Conservation (phyloP, 2,797 vertebrate genomes). For the Labroides dimidiatus region DNA sequence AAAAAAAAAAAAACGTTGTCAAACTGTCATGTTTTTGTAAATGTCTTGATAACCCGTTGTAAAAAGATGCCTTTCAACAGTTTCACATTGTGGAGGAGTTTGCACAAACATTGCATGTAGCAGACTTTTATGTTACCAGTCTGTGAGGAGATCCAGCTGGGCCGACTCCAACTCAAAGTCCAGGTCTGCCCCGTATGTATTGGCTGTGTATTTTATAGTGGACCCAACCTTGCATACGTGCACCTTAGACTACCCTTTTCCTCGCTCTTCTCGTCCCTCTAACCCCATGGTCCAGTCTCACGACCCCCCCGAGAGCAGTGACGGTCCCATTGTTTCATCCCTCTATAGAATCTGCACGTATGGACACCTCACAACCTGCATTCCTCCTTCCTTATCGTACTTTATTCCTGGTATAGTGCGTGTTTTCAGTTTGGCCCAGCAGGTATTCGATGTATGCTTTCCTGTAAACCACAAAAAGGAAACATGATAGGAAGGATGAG, state of each 20-base stretch:
- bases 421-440: conserved; percentile 2
- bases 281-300: conserved; percentile 52
- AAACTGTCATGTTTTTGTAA: too few species aligned
- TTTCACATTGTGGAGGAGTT: too few species aligned
- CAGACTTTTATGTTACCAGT: too few species aligned
- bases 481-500: conserved; percentile 67
- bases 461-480: conserved; percentile 54
- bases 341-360: conserved; percentile 63
- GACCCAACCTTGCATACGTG: conserved; percentile 65
- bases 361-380: conserved; percentile 47
- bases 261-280: conserved; percentile 32
- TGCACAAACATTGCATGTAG: too few species aligned
- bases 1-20: too few species aligned
- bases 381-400: conserved; percentile 39
- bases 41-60: too few species aligned
- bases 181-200: too few species aligned
- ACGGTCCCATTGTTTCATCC: conserved; percentile 76
- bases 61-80: too few species aligned
- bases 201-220: conserved; percentile 30
- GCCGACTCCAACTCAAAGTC: too few species aligned
- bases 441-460: conserved; percentile 44
- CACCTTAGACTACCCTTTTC: conserved; percentile 46
- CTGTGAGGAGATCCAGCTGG: too few species aligned
- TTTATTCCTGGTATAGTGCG: background rate
- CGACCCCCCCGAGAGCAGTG: conserved; percentile 42